These are phyloP conservation scores for Epicauta chinensis DNA, from an alignment of 1,140 invertebrate species.

Conservation along the genomic window DNA sequence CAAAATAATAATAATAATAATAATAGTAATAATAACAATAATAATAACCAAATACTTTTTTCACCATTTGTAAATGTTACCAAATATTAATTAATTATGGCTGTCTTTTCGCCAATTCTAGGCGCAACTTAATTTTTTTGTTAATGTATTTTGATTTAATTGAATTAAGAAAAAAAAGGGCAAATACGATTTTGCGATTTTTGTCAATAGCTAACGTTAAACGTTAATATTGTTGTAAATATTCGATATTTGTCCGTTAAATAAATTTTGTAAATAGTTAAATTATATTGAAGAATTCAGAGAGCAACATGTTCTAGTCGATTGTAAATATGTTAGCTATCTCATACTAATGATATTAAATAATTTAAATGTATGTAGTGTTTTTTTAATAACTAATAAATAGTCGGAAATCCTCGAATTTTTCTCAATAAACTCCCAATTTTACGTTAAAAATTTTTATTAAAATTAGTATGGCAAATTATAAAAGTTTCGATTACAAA, in stretches of 20 bases:
- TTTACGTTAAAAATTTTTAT: conserved; percentile 4
- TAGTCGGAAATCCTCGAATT: conserved; percentile 11
- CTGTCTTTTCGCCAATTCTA: conserved; percentile 29
- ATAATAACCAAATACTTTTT: conserved; percentile 35
- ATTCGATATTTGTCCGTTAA: conserved; percentile 9
- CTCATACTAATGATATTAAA: conserved; percentile 36
- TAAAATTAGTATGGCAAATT: conserved; percentile 14
- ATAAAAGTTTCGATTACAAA: conserved; percentile 12
- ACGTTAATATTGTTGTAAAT: background rate
- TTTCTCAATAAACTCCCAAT: conserved; percentile 1
- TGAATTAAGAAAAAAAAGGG: no score
- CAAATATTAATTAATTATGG: conserved; percentile 38
- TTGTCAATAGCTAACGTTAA: background rate
- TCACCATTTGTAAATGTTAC: conserved; percentile 39
- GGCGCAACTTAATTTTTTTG: conserved; percentile 18
- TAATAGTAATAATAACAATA: background rate
- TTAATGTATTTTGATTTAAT: background rate
- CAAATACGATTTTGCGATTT: no score
- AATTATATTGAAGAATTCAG: conserved; percentile 15
- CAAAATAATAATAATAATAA: background rate
- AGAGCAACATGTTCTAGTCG: conserved; percentile 39
- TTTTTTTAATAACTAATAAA: conserved; percentile 39
- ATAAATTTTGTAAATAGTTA: conserved; percentile 20
- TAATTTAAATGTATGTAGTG: conserved; percentile 38
- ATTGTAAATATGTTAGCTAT: conserved; percentile 40